These are phyloP conservation scores for Macaria liturata DNA, from an alignment of 2,888 invertebrate species.

Conservation along the genomic window DNA sequence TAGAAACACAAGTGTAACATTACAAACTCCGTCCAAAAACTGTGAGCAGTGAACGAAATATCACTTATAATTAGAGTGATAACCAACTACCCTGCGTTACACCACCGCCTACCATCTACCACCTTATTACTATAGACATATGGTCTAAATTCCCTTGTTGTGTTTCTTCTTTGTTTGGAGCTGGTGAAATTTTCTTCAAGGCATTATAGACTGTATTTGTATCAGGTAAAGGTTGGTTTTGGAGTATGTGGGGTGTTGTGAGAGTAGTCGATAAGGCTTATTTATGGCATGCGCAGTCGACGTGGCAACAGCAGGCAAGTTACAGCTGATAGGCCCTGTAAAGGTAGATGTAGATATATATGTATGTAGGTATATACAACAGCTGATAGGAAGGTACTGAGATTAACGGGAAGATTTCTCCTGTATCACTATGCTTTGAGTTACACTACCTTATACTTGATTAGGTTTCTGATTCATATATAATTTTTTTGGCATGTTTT, in stretches of 20 bases:
- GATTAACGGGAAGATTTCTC: too few species aligned
- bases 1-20: too few species aligned
- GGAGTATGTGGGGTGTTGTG: not conserved
- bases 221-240: not conserved
- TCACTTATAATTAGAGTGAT: slow-evolving; percentile 24
- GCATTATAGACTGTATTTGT: not conserved
- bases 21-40: not conserved
- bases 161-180: slow-evolving; percentile 21
- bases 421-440: too few species aligned
- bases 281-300: slow-evolving; percentile 24
- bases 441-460: too few species aligned
- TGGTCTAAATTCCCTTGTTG: slow-evolving; percentile 3
- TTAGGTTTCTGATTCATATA: too few species aligned
- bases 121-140: slow-evolving; percentile 6
- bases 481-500: too few species aligned
- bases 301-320: slow-evolving; percentile 4
- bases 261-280: slow-evolving; percentile 24
- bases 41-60: slow-evolving; percentile 12
- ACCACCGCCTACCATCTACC: not conserved
- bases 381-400: too few species aligned
- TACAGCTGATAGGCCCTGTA: not conserved
- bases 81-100: slow-evolving; percentile 13
- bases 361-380: too few species aligned
- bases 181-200: too few species aligned
- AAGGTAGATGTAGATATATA: too few species aligned